Evolutionary conservation across 2,113 vertebrate genomes (phyloP).

Genomic region (Pseudopipra pipra): DNA sequence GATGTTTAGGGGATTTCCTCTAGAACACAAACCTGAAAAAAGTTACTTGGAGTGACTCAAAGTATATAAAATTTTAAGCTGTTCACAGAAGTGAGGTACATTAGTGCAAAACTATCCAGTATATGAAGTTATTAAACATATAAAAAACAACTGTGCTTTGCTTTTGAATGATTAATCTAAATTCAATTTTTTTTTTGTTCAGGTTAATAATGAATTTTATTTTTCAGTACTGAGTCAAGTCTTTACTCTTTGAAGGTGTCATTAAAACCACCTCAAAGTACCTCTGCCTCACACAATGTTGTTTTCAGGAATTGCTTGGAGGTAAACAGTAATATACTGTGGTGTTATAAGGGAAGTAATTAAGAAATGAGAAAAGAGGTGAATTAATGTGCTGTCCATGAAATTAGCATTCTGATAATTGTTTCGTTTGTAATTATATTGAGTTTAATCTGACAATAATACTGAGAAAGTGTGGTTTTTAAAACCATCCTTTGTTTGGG

Average conservation of each 20-base stretch:
- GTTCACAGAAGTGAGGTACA: not conserved
- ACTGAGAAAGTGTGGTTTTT: not conserved
- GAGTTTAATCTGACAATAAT: not conserved
- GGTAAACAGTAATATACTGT: not conserved
- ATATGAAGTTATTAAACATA: not conserved
- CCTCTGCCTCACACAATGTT: not conserved
- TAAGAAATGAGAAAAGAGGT: not conserved
- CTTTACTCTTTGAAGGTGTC: conserved; percentile 13
- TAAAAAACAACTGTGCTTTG: not conserved
- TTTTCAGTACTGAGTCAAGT: not conserved
- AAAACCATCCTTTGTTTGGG: not conserved
- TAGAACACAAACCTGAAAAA: not conserved
- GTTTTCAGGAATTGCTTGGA: conserved; percentile 7
- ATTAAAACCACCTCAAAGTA: conserved; percentile 19
- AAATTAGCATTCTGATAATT: not conserved
- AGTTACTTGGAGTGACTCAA: not conserved
- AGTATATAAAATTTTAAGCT: not conserved
- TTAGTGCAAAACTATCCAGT: not conserved
- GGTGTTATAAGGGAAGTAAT: not conserved
- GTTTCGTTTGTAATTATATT: not conserved
- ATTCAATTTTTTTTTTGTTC: not conserved
- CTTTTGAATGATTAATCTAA: conserved; percentile 27
- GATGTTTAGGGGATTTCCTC: not conserved
- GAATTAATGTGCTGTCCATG: not conserved
- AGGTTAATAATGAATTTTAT: not conserved